These are phyloP conservation scores for Aulostomus chinensis DNA, from an alignment of 2,797 vertebrate genomes.

Conservation along the genomic window DNA sequence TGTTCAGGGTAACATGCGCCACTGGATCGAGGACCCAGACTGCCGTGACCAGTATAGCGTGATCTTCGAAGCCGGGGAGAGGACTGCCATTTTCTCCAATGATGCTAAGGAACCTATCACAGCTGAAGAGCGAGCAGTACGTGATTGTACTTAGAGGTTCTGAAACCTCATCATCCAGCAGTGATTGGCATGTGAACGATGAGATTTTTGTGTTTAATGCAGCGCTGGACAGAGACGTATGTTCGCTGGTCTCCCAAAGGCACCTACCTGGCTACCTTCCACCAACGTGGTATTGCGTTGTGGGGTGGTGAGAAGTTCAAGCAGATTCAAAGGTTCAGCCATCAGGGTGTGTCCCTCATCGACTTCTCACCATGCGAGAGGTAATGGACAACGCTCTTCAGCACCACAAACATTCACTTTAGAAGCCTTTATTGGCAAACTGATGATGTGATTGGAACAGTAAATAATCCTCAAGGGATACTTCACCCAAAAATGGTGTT, in stretches of 20 bases:
- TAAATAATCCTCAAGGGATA: no score
- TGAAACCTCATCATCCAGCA: not conserved
- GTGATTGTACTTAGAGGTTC: conserved; percentile 33
- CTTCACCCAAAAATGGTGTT: no score
- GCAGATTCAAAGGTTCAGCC: conserved; percentile 97
- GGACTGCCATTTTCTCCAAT: conserved; percentile 94
- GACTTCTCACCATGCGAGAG: conserved; percentile 98
- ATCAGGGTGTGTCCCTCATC: conserved; percentile 97
- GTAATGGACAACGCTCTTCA: conserved; percentile 65
- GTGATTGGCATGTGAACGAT: not conserved
- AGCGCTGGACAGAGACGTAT: conserved; percentile 98
- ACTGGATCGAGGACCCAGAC: conserved; percentile 96
- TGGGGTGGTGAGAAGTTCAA: conserved; percentile 99
- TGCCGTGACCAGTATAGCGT: conserved; percentile 98
- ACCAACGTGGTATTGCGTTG: conserved; percentile 94
- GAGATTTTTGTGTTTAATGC: conserved; percentile 19
- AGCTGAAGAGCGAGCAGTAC: conserved; percentile 93
- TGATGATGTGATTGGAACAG: no score
- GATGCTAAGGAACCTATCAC: conserved; percentile 92
- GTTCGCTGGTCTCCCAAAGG: conserved; percentile 98
- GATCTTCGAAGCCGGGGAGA: conserved; percentile 96
- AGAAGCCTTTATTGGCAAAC: no score
- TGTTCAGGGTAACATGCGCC: conserved; percentile 91
- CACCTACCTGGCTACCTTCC: conserved; percentile 95
- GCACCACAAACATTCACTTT: not conserved